phyloP scores from a whole-genome alignment of 2,888 invertebrate genomes.

The Xestoiulus laeticollis region DNA sequence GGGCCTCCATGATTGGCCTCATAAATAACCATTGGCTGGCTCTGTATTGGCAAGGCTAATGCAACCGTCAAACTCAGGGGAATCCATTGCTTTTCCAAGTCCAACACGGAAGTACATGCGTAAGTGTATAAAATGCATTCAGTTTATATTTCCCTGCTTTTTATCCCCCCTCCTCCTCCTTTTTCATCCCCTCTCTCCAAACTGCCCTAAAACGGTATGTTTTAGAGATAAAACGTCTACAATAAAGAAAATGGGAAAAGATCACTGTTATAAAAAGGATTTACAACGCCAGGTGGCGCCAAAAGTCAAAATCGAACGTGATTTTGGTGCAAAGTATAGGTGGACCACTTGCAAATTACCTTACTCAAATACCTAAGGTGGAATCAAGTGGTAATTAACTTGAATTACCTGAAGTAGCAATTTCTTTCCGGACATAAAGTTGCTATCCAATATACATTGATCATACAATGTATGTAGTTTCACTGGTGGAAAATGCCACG shows the following conservation, averaged over 20 bases:
- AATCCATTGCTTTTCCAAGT: not conserved
- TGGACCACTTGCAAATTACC: not conserved
- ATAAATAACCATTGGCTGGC: constrained; percentile 37
- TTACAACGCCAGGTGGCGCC: not conserved
- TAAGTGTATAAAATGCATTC: constrained; percentile 5
- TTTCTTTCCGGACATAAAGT: no score
- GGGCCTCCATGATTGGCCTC: constrained; percentile 5
- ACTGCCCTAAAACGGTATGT: not conserved
- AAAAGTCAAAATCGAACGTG: not conserved
- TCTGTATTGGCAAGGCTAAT: constrained; percentile 20
- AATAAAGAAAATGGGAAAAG: constrained; percentile 3
- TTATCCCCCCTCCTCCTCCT: not conserved
- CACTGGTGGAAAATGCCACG: no score
- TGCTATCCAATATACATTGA: no score
- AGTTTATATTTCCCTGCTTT: not conserved
- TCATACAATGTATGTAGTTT: no score
- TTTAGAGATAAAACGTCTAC: not conserved
- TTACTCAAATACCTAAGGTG: not conserved
- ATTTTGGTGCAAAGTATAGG: no score
- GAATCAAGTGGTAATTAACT: not conserved
- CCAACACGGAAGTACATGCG: constrained; percentile 13
- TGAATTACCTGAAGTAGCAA: no score
- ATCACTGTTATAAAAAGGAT: not conserved
- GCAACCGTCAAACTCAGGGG: constrained; percentile 28
- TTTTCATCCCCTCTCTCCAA: not conserved